Conservation (phyloP, 2,113 vertebrate genomes). For the Gnathonemus echidnorhynchus region DNA sequence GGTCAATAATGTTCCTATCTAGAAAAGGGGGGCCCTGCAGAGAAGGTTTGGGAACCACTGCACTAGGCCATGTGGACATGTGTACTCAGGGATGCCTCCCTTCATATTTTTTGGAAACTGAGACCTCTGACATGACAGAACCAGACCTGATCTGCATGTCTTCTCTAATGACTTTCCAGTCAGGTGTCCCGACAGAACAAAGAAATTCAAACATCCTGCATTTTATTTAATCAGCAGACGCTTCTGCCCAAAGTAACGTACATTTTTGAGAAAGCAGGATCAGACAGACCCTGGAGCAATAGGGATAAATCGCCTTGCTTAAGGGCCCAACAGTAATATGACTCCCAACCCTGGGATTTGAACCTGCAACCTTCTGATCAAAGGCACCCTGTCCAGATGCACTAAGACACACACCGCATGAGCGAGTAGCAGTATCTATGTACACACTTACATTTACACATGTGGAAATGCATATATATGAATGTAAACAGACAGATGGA, state of each 20-base stretch:
- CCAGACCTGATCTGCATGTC: neutral
- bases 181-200: neutral
- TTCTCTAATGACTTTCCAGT: neutral
- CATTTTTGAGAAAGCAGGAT: neutral
- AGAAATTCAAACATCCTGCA: neutral
- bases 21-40: too few relatives aligned
- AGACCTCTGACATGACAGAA: neutral
- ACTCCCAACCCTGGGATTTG: neutral
- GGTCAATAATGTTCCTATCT: too few relatives aligned
- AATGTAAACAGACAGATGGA: neutral
- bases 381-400: neutral
- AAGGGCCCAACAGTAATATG: neutral
- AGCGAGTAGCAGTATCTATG: neutral
- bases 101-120: neutral
- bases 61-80: neutral
- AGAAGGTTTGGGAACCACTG: neutral
- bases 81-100: neutral
- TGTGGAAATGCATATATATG: neutral
- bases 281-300: neutral
- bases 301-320: neutral
- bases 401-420: neutral
- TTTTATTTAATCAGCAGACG: neutral
- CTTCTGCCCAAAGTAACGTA: neutral
- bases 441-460: neutral
- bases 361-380: neutral